These are phyloP conservation scores for Hozukius guyotensis DNA, from an alignment of 2,797 vertebrate genomes.

Conservation along the genomic window DNA sequence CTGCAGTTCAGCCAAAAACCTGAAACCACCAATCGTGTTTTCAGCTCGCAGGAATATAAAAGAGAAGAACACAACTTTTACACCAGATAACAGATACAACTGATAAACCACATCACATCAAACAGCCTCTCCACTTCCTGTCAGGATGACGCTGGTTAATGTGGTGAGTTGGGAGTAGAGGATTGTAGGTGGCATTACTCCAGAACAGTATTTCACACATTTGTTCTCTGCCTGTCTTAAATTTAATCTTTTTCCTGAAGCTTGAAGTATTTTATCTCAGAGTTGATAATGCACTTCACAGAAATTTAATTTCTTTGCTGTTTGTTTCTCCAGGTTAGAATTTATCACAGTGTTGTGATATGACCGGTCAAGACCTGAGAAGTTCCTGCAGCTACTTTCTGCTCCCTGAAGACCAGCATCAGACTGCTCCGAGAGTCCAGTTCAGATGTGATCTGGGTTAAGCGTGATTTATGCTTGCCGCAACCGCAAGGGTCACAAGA, in stretches of 20 bases:
- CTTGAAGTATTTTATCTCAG: conserved; percentile 42
- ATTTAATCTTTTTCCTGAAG: conserved; percentile 39
- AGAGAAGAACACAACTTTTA: background rate
- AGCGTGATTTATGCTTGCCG: too few species aligned
- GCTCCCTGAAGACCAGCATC: background rate
- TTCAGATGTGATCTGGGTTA: background rate
- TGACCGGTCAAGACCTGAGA: conserved; percentile 3
- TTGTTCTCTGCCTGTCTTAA: conserved; percentile 29
- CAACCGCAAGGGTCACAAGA: too few species aligned
- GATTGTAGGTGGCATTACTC: conserved; percentile 10
- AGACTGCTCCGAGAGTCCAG: background rate
- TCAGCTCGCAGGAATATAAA: background rate
- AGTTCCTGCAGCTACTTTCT: conserved; percentile 6
- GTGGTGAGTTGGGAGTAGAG: conserved; percentile 3
- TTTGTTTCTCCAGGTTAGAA: conserved; percentile 16
- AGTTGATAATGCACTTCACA: conserved; percentile 35
- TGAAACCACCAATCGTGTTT: background rate
- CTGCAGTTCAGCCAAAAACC: background rate
- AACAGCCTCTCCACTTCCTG: background rate
- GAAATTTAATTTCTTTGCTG: conserved; percentile 35
- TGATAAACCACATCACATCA: background rate
- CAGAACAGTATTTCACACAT: conserved; percentile 39
- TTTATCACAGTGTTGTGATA: conserved; percentile 12
- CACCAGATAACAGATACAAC: background rate
- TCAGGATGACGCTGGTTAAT: background rate